Evolutionary conservation across 2,797 vertebrate species (phyloP).

Genomic region (Danionella dracula): DNA sequence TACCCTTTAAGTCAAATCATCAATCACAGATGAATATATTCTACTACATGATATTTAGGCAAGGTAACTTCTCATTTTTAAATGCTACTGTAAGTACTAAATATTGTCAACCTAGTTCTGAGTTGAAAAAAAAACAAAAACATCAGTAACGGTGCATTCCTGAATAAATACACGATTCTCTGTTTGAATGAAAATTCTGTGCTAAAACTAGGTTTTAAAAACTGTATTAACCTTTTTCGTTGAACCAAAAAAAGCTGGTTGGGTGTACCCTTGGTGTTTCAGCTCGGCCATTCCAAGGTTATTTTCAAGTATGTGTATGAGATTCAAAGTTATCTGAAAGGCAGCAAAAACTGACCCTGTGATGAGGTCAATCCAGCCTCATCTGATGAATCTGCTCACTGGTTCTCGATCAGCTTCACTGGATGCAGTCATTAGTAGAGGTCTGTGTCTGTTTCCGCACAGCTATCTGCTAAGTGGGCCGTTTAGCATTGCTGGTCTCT

Average conservation of each 20-base stretch:
- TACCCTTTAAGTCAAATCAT: too few relatives aligned
- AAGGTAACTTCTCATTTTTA: too few relatives aligned
- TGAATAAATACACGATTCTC: too few relatives aligned
- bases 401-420: background rate
- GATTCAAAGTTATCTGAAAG: background rate
- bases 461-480: constrained; percentile 23
- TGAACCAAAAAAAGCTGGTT: background rate
- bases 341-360: background rate
- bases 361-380: background rate
- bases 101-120: too few relatives aligned
- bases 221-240: too few relatives aligned
- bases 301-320: background rate
- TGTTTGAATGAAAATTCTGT: too few relatives aligned
- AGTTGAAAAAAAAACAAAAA: too few relatives aligned
- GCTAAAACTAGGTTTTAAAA: too few relatives aligned
- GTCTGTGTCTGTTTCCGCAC: background rate
- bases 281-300: background rate
- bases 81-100: too few relatives aligned
- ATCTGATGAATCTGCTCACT: background rate
- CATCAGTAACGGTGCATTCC: too few relatives aligned
- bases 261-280: background rate
- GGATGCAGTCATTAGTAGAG: background rate
- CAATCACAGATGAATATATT: too few relatives aligned
- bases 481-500: constrained; percentile 40
- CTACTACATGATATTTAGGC: too few relatives aligned